Conservation (phyloP, 2,888 invertebrate species). For the Pollenia griseotomentosa region DNA sequence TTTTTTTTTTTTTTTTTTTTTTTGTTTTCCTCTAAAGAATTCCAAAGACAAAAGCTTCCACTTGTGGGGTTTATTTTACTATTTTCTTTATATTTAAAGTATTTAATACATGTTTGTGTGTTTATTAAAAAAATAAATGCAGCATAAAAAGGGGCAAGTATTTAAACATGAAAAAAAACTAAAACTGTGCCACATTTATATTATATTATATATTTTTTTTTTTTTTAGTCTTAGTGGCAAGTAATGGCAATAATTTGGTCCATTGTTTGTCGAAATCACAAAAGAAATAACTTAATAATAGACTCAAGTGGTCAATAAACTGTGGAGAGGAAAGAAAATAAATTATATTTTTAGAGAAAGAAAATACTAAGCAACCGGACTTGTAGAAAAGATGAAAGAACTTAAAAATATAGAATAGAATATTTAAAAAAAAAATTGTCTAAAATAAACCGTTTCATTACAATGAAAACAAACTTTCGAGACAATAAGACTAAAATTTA, state of each 20-base stretch:
- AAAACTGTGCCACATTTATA: slow-evolving; percentile 49
- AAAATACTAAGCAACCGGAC: slow-evolving; percentile 1
- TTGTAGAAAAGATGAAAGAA: neutral
- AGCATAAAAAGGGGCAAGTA: slow-evolving; percentile 43
- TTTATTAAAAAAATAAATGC: slow-evolving; percentile 20
- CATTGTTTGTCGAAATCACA: slow-evolving; percentile 32
- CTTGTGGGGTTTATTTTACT: slow-evolving; percentile 60
- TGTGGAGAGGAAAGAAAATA: neutral
- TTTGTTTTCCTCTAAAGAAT: neutral
- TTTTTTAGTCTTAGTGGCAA: slow-evolving; percentile 42
- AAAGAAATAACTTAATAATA: slow-evolving; percentile 36
- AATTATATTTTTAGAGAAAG: slow-evolving; percentile 22
- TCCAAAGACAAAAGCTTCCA: slow-evolving; percentile 63
- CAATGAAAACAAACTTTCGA: too few species aligned
- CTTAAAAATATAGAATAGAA: too few species aligned
- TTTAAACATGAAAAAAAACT: slow-evolving; percentile 33
- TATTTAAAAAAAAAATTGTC: too few species aligned
- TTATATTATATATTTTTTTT: neutral
- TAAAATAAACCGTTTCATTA: too few species aligned
- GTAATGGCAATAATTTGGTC: slow-evolving; percentile 39
- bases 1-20: slow-evolving; percentile 11
- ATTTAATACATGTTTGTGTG: slow-evolving; percentile 57
- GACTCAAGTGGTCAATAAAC: slow-evolving; percentile 64
- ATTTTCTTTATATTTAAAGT: slow-evolving; percentile 63
- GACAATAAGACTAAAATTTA: too few species aligned